These are phyloP conservation scores for Dendrolimus punctatus DNA, from an alignment of 1,140 invertebrate species.

Conservation along the genomic window DNA sequence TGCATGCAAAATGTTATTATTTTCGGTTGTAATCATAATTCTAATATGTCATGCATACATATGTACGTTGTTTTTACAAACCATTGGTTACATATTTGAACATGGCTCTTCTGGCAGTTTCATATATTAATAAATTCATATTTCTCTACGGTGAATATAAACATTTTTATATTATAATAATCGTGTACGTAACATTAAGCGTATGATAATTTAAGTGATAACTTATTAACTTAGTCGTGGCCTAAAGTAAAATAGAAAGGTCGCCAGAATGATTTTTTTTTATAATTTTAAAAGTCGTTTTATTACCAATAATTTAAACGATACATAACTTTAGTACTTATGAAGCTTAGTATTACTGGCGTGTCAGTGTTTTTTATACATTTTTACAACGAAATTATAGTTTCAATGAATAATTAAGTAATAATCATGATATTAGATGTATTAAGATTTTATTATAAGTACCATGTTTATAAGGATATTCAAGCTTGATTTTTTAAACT, in stretches of 20 bases:
- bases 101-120: too few relatives aligned
- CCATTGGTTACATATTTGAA: too few relatives aligned
- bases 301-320: conserved; percentile 7
- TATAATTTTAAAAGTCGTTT: background rate
- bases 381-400: conserved; percentile 49
- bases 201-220: conserved; percentile 13
- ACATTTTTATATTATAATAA: conserved; percentile 3
- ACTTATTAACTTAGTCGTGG: conserved; percentile 14
- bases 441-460: background rate
- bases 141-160: too few relatives aligned
- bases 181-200: conserved; percentile 11
- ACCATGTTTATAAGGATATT: background rate
- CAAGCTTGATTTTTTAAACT: conserved; percentile 1
- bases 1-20: too few relatives aligned
- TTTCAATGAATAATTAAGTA: background rate
- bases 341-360: conserved; percentile 42
- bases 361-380: conserved; percentile 58
- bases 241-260: too few relatives aligned
- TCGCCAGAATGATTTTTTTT: too few relatives aligned
- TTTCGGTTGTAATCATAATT: too few relatives aligned
- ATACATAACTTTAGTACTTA: conserved; percentile 36
- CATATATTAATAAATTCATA: too few relatives aligned
- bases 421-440: background rate
- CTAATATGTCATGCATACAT: too few relatives aligned
- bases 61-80: too few relatives aligned